These are phyloP conservation scores for Atrina japonica DNA, from an alignment of 2,888 invertebrate genomes.

Conservation along the genomic window DNA sequence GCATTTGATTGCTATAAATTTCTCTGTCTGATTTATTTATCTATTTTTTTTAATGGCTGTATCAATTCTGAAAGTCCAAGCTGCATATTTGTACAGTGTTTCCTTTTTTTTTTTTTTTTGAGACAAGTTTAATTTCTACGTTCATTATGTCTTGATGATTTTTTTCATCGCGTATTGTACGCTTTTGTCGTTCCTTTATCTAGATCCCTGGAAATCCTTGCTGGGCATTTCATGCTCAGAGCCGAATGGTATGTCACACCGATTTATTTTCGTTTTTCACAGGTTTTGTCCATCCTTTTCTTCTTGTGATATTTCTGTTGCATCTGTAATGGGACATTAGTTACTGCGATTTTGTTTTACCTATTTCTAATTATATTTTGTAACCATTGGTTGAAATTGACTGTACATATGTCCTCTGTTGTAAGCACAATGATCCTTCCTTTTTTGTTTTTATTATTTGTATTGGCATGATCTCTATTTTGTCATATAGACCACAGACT, in stretches of 20 bases:
- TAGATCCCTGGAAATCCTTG: conserved; percentile 57
- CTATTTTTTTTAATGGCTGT: background rate
- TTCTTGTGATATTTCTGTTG: conserved; percentile 5
- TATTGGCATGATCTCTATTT: too few species aligned
- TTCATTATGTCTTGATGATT: background rate
- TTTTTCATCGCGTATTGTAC: background rate
- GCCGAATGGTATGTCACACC: conserved; percentile 33
- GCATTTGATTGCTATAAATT: background rate
- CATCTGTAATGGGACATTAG: too few species aligned
- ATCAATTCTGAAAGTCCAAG: background rate
- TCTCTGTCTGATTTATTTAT: background rate
- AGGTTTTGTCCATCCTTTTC: background rate
- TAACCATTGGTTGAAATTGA: too few species aligned
- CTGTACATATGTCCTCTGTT: too few species aligned
- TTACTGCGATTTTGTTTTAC: too few species aligned
- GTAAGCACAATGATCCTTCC: too few species aligned
- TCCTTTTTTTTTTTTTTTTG: background rate
- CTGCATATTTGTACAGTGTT: background rate
- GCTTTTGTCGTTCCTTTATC: conserved; percentile 9
- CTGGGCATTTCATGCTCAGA: conserved; percentile 43
- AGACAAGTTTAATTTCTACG: background rate
- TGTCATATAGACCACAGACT: too few species aligned
- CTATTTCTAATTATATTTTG: too few species aligned
- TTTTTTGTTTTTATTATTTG: too few species aligned
- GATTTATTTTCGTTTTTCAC: background rate